Conservation (phyloP, 2,797 vertebrate species). For the Xenopus petersii region DNA sequence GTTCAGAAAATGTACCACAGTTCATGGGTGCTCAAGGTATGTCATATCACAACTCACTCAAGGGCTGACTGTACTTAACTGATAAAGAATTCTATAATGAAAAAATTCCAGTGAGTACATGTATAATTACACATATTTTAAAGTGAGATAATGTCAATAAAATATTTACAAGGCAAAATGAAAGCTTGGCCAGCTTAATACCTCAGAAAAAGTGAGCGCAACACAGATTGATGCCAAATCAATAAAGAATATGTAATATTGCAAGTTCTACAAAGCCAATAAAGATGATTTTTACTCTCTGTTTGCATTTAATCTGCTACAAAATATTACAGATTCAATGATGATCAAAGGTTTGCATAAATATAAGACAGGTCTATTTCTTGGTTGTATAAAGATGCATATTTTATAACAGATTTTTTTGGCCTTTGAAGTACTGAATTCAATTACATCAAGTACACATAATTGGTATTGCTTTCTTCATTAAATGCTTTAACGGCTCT, state of each 20-base stretch:
- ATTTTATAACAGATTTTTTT: slow-evolving; percentile 4
- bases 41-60: too few relatives aligned
- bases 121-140: slow-evolving; percentile 2
- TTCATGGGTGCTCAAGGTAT: too few relatives aligned
- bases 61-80: too few relatives aligned
- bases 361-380: neutral
- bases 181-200: slow-evolving; percentile 41
- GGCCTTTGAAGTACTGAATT: slow-evolving; percentile 12
- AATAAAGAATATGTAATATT: slow-evolving; percentile 42
- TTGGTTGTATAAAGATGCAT: neutral
- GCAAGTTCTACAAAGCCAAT: slow-evolving; percentile 1
- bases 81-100: too few relatives aligned
- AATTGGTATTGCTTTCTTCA: neutral
- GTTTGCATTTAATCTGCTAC: slow-evolving; percentile 28
- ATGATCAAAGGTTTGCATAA: slow-evolving; percentile 41
- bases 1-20: too few relatives aligned
- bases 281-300: neutral
- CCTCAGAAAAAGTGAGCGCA: slow-evolving; percentile 46
- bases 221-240: slow-evolving; percentile 46
- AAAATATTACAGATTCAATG: slow-evolving; percentile 46
- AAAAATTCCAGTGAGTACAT: too few relatives aligned
- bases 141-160: slow-evolving; percentile 30
- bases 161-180: slow-evolving; percentile 40
- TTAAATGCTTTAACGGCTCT: neutral
- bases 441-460: neutral